These are phyloP conservation scores for Hippoglossus stenolepis DNA, from an alignment of 2,113 vertebrate species.

Conservation along the genomic window DNA sequence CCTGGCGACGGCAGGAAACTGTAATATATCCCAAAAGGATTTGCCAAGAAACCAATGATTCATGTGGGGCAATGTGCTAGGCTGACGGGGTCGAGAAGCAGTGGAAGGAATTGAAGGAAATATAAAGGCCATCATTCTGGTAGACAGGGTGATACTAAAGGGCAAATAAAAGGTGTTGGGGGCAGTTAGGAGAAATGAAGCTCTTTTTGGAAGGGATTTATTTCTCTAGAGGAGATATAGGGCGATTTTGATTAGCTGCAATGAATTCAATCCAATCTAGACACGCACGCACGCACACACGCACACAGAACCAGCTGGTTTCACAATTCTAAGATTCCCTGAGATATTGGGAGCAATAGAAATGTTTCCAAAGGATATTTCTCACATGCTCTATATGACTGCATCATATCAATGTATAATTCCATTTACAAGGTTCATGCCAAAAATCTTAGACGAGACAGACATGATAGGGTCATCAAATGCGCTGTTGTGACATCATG, in stretches of 20 bases:
- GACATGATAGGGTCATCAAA: too few species aligned
- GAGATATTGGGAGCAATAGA: neutral
- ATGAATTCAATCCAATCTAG: neutral
- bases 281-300: too few species aligned
- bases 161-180: neutral
- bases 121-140: neutral
- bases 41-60: conserved; percentile 62
- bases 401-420: too few species aligned
- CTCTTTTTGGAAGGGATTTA: neutral
- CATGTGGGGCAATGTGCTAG: conserved; percentile 39
- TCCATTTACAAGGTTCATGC: too few species aligned
- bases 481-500: too few species aligned
- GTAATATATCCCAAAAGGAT: conserved; percentile 65
- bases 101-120: neutral
- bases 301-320: neutral
- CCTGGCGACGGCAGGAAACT: conserved; percentile 25
- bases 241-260: conserved; percentile 4
- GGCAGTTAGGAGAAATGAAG: conserved; percentile 7
- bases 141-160: neutral
- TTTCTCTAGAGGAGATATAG: neutral
- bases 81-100: conserved; percentile 23
- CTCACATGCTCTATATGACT: too few species aligned
- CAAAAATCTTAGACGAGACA: too few species aligned
- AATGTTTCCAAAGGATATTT: neutral
- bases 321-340: neutral